Conservation (phyloP, 2,113 vertebrate genomes). For the Polypterus bichir region DNA sequence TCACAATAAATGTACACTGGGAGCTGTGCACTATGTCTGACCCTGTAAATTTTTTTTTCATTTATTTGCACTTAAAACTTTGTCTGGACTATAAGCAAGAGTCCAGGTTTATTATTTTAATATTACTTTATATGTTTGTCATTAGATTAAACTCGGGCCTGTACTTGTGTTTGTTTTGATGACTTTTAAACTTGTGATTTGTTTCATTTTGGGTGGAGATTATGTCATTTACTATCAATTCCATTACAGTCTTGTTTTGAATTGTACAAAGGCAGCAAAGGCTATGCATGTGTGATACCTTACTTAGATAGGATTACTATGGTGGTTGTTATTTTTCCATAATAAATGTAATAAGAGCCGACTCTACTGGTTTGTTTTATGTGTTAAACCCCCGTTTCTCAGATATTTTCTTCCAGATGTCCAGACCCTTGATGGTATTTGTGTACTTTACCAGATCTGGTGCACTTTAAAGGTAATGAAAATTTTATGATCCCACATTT, state of each 20-base stretch:
- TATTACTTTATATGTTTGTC: neutral
- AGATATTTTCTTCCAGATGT: too few relatives aligned
- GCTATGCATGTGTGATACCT: constrained; percentile 53
- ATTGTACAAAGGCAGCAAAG: constrained; percentile 57
- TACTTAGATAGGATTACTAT: constrained; percentile 35
- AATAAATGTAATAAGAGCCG: neutral
- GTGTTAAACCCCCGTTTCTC: too few relatives aligned
- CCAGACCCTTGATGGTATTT: too few relatives aligned
- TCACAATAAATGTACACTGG: neutral
- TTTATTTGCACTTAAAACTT: neutral
- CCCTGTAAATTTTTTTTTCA: neutral
- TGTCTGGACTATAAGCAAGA: neutral
- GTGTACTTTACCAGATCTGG: too few relatives aligned
- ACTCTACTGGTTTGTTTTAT: too few relatives aligned
- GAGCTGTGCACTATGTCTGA: too few relatives aligned
- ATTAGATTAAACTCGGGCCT: neutral
- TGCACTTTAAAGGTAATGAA: too few relatives aligned
- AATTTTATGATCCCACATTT: too few relatives aligned
- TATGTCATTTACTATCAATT: neutral
- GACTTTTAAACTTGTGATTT: neutral
- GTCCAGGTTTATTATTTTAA: neutral
- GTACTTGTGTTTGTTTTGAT: neutral
- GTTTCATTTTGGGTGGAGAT: too few relatives aligned
- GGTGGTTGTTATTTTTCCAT: constrained; percentile 13
- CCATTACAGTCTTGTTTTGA: constrained; percentile 24